phyloP scores from a whole-genome alignment of 2,113 vertebrate species.

The Malurus alboscapulatus region DNA sequence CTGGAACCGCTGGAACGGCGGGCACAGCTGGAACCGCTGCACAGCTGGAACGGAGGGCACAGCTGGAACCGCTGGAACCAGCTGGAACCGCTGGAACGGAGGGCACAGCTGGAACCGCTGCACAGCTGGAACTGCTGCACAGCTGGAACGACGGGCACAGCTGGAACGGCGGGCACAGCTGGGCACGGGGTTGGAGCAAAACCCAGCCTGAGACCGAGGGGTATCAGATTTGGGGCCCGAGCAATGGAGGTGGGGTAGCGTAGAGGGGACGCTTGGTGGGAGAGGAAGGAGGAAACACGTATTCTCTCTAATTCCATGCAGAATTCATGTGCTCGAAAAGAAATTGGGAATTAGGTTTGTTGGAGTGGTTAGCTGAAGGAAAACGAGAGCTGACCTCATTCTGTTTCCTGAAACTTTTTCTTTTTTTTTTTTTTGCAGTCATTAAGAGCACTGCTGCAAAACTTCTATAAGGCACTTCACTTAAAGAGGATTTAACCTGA shows the following conservation, averaged over 20 bases:
- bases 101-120: no score
- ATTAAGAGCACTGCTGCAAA: background rate
- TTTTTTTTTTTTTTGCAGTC: background rate
- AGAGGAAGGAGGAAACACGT: fast-evolving
- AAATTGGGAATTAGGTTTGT: background rate
- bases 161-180: background rate
- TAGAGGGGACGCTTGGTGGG: fast-evolving
- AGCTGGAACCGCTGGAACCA: background rate
- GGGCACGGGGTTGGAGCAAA: background rate
- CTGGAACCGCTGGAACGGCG: no score
- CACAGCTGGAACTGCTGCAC: no score
- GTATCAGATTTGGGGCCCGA: fast-evolving
- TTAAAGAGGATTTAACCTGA: slow-evolving; percentile 41
- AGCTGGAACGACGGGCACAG: background rate
- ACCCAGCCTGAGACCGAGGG: fast-evolving
- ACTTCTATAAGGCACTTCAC: background rate
- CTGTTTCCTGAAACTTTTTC: background rate
- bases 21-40: background rate
- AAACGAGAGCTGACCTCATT: background rate
- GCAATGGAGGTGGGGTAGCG: no score
- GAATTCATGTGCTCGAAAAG: background rate
- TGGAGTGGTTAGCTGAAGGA: background rate
- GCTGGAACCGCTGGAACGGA: no score
- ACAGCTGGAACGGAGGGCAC: background rate
- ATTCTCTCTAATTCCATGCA: fast-evolving